Evolutionary conservation across 2,797 vertebrate genomes (phyloP).

Genomic region (Tauraco hartlaubi): DNA sequence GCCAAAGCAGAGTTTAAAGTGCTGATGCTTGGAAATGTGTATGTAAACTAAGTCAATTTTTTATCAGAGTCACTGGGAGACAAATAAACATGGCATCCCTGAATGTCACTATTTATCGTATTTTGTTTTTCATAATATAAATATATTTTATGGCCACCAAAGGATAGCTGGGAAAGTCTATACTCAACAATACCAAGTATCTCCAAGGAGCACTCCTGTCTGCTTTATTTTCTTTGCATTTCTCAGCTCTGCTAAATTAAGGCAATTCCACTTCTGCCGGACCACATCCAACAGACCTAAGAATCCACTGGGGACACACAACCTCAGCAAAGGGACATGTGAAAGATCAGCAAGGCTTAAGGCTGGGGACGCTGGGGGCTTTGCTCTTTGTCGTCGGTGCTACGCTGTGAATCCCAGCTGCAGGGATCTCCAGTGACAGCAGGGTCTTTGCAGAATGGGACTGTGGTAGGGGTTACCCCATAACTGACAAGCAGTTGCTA

Average conservation of each 20-base stretch:
- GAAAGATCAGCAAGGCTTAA: conserved; percentile 17
- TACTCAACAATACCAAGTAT: conserved; percentile 21
- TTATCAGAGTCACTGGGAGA: conserved; percentile 44
- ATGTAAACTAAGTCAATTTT: conserved; percentile 14
- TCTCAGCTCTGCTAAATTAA: conserved; percentile 55
- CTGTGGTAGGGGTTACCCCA: not conserved
- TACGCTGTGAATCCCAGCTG: not conserved
- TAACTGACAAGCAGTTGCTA: accelerated
- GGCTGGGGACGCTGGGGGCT: not conserved
- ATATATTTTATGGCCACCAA: conserved; percentile 49
- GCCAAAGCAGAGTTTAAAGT: conserved; percentile 26
- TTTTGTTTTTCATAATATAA: conserved; percentile 37
- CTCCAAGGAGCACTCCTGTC: conserved; percentile 47
- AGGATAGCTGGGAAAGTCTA: conserved; percentile 64
- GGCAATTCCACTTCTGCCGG: conserved; percentile 17
- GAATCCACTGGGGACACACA: not conserved
- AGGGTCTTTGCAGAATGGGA: not conserved
- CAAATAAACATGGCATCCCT: conserved; percentile 59
- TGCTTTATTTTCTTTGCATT: conserved; percentile 47
- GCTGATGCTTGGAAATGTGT: not conserved
- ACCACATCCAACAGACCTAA: conserved; percentile 24
- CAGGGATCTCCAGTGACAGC: not conserved
- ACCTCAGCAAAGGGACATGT: conserved; percentile 8
- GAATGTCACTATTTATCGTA: conserved; percentile 25
- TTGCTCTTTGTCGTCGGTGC: not conserved